Conservation (phyloP, 2,113 vertebrate species). For the Aix galericulata region DNA sequence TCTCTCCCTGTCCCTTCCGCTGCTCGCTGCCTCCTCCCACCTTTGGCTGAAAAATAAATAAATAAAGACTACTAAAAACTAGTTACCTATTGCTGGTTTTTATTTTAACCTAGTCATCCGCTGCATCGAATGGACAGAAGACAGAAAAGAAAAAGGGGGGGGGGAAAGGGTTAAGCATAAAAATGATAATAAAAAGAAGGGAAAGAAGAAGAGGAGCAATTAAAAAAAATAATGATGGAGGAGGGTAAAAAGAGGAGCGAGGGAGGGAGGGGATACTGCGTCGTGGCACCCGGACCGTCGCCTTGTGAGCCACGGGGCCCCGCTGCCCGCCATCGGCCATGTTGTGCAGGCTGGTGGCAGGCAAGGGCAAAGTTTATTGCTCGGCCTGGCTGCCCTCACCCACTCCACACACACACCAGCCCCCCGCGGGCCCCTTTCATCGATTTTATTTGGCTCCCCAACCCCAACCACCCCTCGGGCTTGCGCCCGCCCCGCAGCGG, state of each 20-base stretch:
- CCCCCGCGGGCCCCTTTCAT: not conserved
- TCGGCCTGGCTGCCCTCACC: too few species aligned
- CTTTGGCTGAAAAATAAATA: not conserved
- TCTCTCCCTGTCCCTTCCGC: not conserved
- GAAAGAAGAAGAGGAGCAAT: not conserved
- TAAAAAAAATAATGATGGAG: too few species aligned
- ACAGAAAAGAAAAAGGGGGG: not conserved
- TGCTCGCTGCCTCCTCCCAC: conserved; percentile 22
- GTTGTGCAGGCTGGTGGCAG: not conserved
- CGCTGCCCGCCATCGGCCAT: not conserved
- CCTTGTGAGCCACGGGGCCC: not conserved
- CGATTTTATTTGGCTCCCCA: not conserved
- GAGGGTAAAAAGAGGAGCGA: not conserved
- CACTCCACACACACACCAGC: too few species aligned
- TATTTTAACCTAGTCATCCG: not conserved
- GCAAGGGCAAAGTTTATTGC: too few species aligned
- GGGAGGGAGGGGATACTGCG: not conserved
- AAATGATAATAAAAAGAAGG: not conserved
- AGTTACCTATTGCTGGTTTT: not conserved
- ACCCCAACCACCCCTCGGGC: too few species aligned
- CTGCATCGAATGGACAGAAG: not conserved
- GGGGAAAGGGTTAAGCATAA: not conserved
- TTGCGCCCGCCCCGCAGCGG: too few species aligned
- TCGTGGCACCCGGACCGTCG: not conserved
- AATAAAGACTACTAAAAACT: not conserved